Percentiles rank a stretch among this genome's conserved stretches.
These are phyloP conservation scores for Regulus satrapa DNA, from an alignment of 2,113 vertebrate genomes.

Conservation along the genomic window DNA sequence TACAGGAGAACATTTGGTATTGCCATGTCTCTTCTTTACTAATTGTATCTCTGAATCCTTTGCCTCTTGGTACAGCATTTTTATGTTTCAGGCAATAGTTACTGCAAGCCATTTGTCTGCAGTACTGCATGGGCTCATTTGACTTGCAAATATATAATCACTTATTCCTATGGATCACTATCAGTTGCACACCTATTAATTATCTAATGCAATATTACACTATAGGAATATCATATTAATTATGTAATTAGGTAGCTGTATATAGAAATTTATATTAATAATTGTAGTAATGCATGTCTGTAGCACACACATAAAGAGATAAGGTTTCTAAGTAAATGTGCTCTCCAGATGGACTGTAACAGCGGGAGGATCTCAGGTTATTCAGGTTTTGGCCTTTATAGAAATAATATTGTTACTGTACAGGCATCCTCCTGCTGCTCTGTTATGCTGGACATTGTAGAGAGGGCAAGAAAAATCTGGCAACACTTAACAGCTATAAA, in stretches of 20 bases:
- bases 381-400: not conserved
- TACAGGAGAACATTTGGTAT: not conserved
- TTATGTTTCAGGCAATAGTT: not conserved
- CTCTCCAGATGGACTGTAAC: not conserved
- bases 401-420: not conserved
- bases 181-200: not conserved
- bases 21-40: not conserved
- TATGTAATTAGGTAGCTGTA: not conserved
- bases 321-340: not conserved
- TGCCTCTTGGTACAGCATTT: not conserved
- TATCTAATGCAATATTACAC: not conserved
- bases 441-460: not conserved
- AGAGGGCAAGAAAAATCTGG: not conserved
- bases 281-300: accelerated
- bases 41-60: not conserved
- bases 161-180: not conserved
- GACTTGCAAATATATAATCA: not conserved
- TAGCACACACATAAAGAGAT: not conserved
- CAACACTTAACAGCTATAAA: not conserved
- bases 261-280: not conserved
- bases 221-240: not conserved
- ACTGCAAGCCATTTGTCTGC: not conserved
- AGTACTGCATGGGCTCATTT: not conserved
- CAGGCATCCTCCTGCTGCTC: not conserved
- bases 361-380: not conserved